These are phyloP conservation scores for Atherix ibis DNA, from an alignment of 2,888 invertebrate genomes.

Conservation along the genomic window DNA sequence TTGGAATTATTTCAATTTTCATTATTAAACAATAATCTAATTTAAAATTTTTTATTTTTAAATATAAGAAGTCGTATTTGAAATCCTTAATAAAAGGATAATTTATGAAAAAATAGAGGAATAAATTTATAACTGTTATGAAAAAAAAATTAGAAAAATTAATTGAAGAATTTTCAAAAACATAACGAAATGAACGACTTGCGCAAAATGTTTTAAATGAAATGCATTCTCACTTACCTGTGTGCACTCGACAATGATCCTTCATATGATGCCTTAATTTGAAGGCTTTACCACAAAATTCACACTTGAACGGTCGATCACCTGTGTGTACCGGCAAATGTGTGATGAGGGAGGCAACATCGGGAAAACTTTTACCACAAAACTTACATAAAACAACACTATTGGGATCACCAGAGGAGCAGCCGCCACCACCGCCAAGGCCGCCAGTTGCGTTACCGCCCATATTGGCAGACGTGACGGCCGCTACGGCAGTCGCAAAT, in stretches of 20 bases:
- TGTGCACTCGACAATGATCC: slow-evolving; percentile 85
- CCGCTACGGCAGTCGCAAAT: slow-evolving; percentile 24
- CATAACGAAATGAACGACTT: slow-evolving; percentile 2
- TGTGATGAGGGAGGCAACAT: slow-evolving; percentile 72
- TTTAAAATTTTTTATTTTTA: too few relatives aligned
- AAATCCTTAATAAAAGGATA: slow-evolving; percentile 1
- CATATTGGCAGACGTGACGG: slow-evolving; percentile 34
- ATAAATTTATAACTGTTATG: neutral
- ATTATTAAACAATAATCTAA: too few relatives aligned
- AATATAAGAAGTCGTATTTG: too few relatives aligned
- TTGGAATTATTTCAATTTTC: too few relatives aligned
- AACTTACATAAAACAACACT: slow-evolving; percentile 80
- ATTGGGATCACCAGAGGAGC: slow-evolving; percentile 40
- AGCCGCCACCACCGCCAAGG: slow-evolving; percentile 19
- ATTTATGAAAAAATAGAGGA: neutral
- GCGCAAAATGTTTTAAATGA: neutral
- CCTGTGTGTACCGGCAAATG: slow-evolving; percentile 82
- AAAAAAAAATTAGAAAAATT: slow-evolving; percentile 1
- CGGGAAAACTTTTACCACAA: slow-evolving; percentile 84
- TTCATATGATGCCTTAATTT: slow-evolving; percentile 88
- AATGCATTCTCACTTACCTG: slow-evolving; percentile 50
- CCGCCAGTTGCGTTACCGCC: slow-evolving; percentile 12
- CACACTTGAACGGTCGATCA: slow-evolving; percentile 82
- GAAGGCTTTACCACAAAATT: slow-evolving; percentile 87
- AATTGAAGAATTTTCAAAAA: neutral